Evolutionary conservation across 2,797 vertebrate genomes (phyloP), one percentile per base, ranked within the genome.

Genomic region (Austrolebias charrua): DNA sequence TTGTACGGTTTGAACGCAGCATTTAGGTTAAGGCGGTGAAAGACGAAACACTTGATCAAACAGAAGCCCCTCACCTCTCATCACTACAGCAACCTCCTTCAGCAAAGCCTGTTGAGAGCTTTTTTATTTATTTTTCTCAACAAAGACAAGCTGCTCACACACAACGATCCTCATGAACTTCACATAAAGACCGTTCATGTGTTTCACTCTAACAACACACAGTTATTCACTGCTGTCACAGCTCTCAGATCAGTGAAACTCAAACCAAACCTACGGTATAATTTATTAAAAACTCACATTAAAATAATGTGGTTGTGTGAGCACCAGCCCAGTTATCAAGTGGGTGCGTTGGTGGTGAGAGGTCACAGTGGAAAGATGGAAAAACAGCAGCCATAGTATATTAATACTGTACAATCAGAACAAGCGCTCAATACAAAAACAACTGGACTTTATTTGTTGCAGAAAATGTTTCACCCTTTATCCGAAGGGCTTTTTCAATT

Each of bases 41-140:
- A 28, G 50, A 33, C 56, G 38, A 33, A 50, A 58, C 2, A 19
- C 47, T 55, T 10, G 60, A 51, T 48, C 18, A 60, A 40, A 24
- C n/a, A 48, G 7, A 68, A 66, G 33, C 70, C 35, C 66, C 66
- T 49, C 53, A 58, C 60, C 19, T 67, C 57, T 60, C 61, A 75
- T 81, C 68, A 59, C 78, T 73, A 81, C 24, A 33, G 56, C 63
- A 82, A 73, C 74, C 64, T 59, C 65, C 60, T 64, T 64, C 55
- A 59, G 18, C 10, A 2, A 46, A 40, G 44, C 40, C 54, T 10
- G 33, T 57, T 2, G 2, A 33, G 53, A 48, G 66, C 63, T 78
- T 40, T 11, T 13, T 40, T 40, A 12, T 40, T 40, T 8, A 9
- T 35, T 9, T 73, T 56, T 61, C 71, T 74, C n/a, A 73, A 67